Conservation (phyloP, 92 coral and sea anemone species). For the Parazoanthus darwini region DNA sequence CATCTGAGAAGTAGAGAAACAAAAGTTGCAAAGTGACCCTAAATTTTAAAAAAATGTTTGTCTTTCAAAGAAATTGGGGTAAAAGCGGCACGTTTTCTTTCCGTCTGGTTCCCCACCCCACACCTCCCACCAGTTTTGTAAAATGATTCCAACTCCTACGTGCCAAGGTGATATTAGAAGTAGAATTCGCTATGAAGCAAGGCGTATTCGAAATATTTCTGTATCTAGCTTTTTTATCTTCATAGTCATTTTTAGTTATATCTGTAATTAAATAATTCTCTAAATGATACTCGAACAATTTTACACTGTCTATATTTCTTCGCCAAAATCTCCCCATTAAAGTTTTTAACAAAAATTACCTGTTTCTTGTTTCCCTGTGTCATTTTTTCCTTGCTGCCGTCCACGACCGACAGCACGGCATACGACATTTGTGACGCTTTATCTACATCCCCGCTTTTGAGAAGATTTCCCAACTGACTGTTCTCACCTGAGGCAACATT, state of each 20-base stretch:
- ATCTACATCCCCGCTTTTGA: constrained; percentile 64
- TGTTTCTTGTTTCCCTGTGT: constrained; percentile 54
- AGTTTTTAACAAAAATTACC: constrained; percentile 47
- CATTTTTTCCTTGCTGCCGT: constrained; percentile 58
- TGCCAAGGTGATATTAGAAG: too few species aligned
- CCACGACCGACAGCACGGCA: constrained; percentile 84
- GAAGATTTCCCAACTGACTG: constrained; percentile 69
- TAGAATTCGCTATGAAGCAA: neutral
- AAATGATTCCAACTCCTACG: neutral
- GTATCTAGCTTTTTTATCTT: too few species aligned
- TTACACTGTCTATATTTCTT: too few species aligned
- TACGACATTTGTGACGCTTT: constrained; percentile 87
- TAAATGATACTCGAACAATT: too few species aligned
- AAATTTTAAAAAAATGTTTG: too few species aligned
- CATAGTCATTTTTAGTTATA: too few species aligned
- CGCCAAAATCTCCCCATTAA: neutral
- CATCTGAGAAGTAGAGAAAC: too few species aligned
- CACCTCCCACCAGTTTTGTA: neutral
- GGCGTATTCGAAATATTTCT: too few species aligned
- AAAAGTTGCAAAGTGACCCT: neutral
- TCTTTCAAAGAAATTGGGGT: too few species aligned
- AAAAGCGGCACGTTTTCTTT: neutral
- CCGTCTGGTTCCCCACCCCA: neutral
- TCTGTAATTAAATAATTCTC: too few species aligned
- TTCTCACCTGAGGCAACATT: constrained; percentile 60